Conservation (phyloP, 2,888 invertebrate genomes). For the Sympetrum striolatum region DNA sequence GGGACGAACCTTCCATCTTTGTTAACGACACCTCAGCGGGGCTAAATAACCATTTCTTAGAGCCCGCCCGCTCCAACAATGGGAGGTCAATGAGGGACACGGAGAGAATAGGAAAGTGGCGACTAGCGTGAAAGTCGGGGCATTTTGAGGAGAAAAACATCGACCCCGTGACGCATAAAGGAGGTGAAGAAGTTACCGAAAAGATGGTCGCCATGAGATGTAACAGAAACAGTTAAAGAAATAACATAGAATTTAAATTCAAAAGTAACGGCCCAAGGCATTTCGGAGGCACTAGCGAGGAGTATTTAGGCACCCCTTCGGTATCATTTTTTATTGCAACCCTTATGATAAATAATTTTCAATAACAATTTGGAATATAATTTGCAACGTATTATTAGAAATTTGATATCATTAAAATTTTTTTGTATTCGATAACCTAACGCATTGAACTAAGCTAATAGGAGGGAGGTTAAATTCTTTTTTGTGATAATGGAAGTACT, state of each 20-base stretch:
- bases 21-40: neutral
- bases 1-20: neutral
- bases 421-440: too few relatives aligned
- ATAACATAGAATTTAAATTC: neutral
- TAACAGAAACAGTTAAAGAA: neutral
- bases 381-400: too few relatives aligned
- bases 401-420: too few relatives aligned
- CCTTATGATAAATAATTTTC: too few relatives aligned
- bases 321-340: too few relatives aligned
- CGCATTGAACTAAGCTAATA: too few relatives aligned
- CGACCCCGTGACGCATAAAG: neutral
- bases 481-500: too few relatives aligned
- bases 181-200: too few relatives aligned
- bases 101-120: neutral
- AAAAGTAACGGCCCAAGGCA: neutral
- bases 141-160: neutral
- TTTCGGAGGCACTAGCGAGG: too few relatives aligned
- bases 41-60: conserved; percentile 44
- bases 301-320: too few relatives aligned
- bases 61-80: conserved; percentile 37
- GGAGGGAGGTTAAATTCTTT: too few relatives aligned
- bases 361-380: too few relatives aligned
- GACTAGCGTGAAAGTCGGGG: neutral
- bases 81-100: neutral
- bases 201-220: neutral